Percentiles rank a stretch among this genome's conserved stretches.
phyloP scores from a whole-genome alignment of 2,113 vertebrate genomes.

The Platysteira castanea region DNA sequence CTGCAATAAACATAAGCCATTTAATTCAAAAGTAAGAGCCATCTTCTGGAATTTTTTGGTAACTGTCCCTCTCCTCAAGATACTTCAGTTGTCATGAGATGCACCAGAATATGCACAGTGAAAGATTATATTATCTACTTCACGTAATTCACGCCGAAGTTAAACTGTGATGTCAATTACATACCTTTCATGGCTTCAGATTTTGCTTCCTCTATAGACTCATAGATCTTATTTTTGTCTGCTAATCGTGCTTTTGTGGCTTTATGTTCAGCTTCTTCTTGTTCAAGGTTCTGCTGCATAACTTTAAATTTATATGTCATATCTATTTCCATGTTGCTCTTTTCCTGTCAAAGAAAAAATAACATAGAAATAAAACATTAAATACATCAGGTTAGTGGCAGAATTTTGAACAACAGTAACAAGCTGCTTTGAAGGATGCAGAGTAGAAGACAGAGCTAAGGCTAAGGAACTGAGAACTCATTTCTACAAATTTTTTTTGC shows the following conservation, averaged over 20 bases:
- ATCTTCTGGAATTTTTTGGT: not conserved
- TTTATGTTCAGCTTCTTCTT: conserved; percentile 92
- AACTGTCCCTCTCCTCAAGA: not conserved
- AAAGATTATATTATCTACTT: not conserved
- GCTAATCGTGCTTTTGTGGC: conserved; percentile 90
- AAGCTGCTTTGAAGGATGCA: not conserved
- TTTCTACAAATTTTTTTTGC: not conserved
- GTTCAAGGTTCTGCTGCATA: conserved; percentile 93
- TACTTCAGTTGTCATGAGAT: not conserved
- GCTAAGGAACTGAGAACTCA: not conserved
- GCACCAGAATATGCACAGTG: not conserved
- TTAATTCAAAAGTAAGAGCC: not conserved
- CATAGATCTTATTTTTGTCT: conserved; percentile 97
- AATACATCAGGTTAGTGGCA: not conserved
- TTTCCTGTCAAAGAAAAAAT: conserved; percentile 79
- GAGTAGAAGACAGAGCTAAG: not conserved
- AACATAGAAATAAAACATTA: not conserved
- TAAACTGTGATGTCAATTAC: not conserved
- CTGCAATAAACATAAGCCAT: not conserved
- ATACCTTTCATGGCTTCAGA: conserved; percentile 97
- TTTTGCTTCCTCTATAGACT: conserved; percentile 96
- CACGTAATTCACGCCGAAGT: not conserved
- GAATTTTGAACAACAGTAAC: not conserved
- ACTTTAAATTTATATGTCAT: conserved; percentile 97
- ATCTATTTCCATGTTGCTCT: conserved; percentile 97